A percentile compares a stretch with the other conserved stretches of the same genome.
Conservation (phyloP, 1,140 invertebrate genomes). For the Pseudomyrmex concolor region DNA sequence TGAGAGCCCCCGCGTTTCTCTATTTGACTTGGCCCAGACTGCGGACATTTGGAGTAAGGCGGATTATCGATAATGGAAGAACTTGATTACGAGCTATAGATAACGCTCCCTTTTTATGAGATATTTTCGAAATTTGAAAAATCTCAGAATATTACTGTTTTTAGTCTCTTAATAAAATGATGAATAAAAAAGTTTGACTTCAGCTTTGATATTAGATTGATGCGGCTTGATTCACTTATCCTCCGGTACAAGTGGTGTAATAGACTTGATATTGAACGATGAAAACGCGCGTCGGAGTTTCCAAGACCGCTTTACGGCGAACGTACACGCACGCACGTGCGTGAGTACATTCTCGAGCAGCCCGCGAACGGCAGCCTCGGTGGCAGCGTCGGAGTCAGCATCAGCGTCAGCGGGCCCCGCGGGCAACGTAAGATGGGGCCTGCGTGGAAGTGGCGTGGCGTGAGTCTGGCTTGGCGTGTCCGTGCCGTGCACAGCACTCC, state of each 20-base stretch:
- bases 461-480: conserved; percentile 20
- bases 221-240: neutral
- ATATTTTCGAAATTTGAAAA: neutral
- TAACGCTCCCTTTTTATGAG: neutral
- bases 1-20: neutral
- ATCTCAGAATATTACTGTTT: neutral
- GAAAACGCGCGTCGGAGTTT: neutral
- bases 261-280: neutral
- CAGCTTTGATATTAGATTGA: neutral
- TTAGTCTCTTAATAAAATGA: neutral
- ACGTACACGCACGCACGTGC: conserved; percentile 11
- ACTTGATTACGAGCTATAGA: conserved; percentile 16
- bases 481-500: conserved; percentile 23
- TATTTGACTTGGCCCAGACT: neutral
- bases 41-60: neutral
- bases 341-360: conserved; percentile 15
- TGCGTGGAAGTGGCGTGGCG: conserved; percentile 43
- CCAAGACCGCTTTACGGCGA: neutral
- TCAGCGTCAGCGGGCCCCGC: conserved; percentile 19
- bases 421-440: conserved; percentile 55
- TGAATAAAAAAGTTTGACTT: neutral
- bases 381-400: conserved; percentile 33
- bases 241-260: neutral
- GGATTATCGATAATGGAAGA: conserved; percentile 18
- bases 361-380: conserved; percentile 40